These are phyloP conservation scores for Serranochromis macrocephalus DNA, from an alignment of 2,113 vertebrate genomes.

Conservation along the genomic window DNA sequence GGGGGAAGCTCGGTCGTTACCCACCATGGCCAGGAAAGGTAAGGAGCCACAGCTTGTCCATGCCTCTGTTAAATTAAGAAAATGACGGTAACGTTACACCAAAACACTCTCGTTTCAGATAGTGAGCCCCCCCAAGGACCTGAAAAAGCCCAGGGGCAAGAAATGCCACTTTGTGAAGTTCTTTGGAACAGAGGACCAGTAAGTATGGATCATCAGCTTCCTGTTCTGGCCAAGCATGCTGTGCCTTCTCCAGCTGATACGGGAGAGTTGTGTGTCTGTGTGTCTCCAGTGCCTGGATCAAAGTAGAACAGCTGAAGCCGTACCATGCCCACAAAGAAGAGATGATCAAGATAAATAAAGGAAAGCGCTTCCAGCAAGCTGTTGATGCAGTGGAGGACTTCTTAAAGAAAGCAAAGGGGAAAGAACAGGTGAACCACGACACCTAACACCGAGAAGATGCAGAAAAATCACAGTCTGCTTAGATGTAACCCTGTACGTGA, in stretches of 20 bases:
- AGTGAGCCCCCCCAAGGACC: constrained; percentile 95
- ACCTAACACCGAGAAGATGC: background rate
- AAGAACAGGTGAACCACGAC: constrained; percentile 79
- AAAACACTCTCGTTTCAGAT: constrained; percentile 68
- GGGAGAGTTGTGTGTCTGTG: background rate
- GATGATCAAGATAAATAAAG: constrained; percentile 99
- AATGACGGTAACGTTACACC: background rate
- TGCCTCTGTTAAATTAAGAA: background rate
- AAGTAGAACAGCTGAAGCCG: constrained; percentile 97
- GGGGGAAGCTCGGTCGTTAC: constrained; percentile 96
- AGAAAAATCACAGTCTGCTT: rapidly evolving
- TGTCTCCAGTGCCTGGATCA: constrained; percentile 91
- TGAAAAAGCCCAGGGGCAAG: constrained; percentile 97
- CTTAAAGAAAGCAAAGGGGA: constrained; percentile 90
- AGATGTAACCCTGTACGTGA: background rate
- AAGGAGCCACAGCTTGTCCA: background rate
- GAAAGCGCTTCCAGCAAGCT: constrained; percentile 96
- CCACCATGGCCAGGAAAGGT: constrained; percentile 99
- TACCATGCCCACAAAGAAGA: constrained; percentile 97
- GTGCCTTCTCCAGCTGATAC: background rate
- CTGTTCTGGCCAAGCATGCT: background rate
- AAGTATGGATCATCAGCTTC: constrained; percentile 50
- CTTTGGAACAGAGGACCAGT: constrained; percentile 99
- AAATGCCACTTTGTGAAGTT: constrained; percentile 99
- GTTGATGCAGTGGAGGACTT: constrained; percentile 97